Evolutionary conservation across 2,888 invertebrate genomes (phyloP).

Genomic region (Hypselothyrea guttata): DNA sequence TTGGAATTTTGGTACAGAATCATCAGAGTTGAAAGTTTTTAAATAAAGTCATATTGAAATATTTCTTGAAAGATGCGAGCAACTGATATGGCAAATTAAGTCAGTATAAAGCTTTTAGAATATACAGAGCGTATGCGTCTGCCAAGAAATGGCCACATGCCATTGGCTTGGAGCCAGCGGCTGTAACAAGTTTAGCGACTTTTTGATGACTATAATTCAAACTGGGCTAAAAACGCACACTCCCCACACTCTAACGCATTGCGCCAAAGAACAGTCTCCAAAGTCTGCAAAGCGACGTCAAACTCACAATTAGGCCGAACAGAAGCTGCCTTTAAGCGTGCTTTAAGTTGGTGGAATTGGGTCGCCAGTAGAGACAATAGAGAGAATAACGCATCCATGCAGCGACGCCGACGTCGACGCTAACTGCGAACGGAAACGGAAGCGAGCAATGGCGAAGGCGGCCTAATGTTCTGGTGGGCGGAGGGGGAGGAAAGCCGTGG

Average conservation of each 20-base stretch:
- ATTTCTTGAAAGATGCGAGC: too few relatives aligned
- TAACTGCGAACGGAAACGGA: conserved; percentile 58
- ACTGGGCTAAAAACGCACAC: conserved; percentile 51
- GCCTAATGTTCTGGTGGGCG: conserved; percentile 61
- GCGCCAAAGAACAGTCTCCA: conserved; percentile 5
- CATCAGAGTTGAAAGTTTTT: too few relatives aligned
- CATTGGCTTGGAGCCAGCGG: conserved; percentile 57
- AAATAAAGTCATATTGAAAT: too few relatives aligned
- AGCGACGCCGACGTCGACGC: conserved; percentile 11
- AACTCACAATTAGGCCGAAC: conserved; percentile 62
- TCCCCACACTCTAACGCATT: too few relatives aligned
- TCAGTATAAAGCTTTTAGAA: conserved; percentile 17
- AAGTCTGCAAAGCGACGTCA: conserved; percentile 12
- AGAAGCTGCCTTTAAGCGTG: conserved; percentile 52
- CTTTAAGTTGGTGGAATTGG: conserved; percentile 59
- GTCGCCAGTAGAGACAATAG: conserved; percentile 46
- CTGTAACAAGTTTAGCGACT: conserved; percentile 67
- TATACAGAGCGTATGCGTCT: conserved; percentile 35
- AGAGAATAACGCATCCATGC: conserved; percentile 15
- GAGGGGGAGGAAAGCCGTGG: conserved; percentile 11
- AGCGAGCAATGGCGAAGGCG: conserved; percentile 68
- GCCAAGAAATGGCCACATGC: conserved; percentile 50
- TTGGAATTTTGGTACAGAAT: too few relatives aligned
- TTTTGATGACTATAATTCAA: conserved; percentile 73
- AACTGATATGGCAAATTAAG: too few relatives aligned